Base-by-base conservation (phyloP, 2,113 vertebrate species). In the Pandion haliaetus region DNA sequence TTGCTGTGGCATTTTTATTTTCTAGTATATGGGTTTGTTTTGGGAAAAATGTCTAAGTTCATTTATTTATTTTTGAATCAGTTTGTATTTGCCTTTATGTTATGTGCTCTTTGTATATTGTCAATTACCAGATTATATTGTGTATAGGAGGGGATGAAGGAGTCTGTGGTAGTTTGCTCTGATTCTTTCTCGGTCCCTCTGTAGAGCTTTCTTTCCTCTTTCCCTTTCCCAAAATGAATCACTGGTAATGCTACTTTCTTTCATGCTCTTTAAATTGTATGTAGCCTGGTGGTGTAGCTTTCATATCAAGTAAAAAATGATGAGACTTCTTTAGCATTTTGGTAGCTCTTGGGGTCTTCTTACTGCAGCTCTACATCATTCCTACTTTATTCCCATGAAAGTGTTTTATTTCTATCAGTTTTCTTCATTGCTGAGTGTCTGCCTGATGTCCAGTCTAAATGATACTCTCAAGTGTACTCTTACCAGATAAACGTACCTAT, bases 401-500 rank as follows among this genome's bases (percentile, higher is more conserved):
- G 25, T 36, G 58, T 69, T 93, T 95, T 58, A 74, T 76, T 82
- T 72, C 40, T 77, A 8, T 67, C 29, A 29, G 1, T 61, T 71
- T 81, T 44, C n/a, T 78, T 82, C 29, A 40, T 76, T 94, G 20
- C 31, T 69, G 63, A 57, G 74, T 49, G 72, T 77, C 78, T 96
- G 71, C 38, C 61, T 85, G 52, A 49, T 78, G 47, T 54, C 74
- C 90, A 58, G 49, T 87, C 67, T 77, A 96, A 97, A 96, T 97
- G 97, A 95, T 98, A 98, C 98, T 98, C 98, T 98, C 98, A 98
- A 98, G 98, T 98, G 97, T 82, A 97, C 95, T 95, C 87, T 96
- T 42, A 66, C n/a, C 49, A 61, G 47, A 66, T 83, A 85, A 76
- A 91, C 2, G 1, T 18, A 82, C 36, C 34, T 36, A 57, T 81